Conservation (phyloP, 2,797 vertebrate genomes). For the Salarias fasciatus region DNA sequence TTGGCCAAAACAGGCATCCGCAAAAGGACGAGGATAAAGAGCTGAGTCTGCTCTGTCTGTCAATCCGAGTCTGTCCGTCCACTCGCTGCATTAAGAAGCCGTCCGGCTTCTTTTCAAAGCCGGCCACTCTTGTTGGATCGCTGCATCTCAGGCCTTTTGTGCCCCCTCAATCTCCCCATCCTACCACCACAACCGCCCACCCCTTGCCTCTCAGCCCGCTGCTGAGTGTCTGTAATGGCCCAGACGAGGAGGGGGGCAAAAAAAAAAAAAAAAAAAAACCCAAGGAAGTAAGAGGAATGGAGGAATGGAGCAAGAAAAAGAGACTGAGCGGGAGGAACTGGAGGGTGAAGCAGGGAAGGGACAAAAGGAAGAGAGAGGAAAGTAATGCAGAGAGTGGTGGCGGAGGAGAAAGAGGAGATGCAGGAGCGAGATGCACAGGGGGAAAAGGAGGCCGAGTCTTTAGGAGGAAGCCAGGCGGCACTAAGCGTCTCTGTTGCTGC, state of each 20-base stretch:
- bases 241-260: slow-evolving; percentile 83
- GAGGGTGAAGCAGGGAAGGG: slow-evolving; percentile 86
- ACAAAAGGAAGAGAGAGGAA: slow-evolving; percentile 71
- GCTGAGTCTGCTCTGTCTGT: slow-evolving; percentile 78
- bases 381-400: slow-evolving; percentile 58
- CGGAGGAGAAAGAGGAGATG: slow-evolving; percentile 74
- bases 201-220: slow-evolving; percentile 44
- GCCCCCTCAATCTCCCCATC: slow-evolving; percentile 62
- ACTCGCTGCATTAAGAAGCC: slow-evolving; percentile 79
- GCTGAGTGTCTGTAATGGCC: slow-evolving; percentile 95
- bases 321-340: slow-evolving; percentile 67
- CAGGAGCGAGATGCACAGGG: slow-evolving; percentile 84
- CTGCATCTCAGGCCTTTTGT: slow-evolving; percentile 94
- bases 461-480: slow-evolving; percentile 96
- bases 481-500: slow-evolving; percentile 95
- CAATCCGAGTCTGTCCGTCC: slow-evolving; percentile 70
- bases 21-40: slow-evolving; percentile 77
- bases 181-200: slow-evolving; percentile 43
- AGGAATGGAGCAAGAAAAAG: slow-evolving; percentile 84
- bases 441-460: slow-evolving; percentile 88
- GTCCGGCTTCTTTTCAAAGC: slow-evolving; percentile 87
- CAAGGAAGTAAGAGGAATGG: slow-evolving; percentile 74
- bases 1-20: slow-evolving; percentile 75
- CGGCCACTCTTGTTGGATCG: slow-evolving; percentile 90
- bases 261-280: slow-evolving; percentile 74